Base-by-base conservation (phyloP, 1,140 invertebrate genomes). In the Drosophila lini region DNA sequence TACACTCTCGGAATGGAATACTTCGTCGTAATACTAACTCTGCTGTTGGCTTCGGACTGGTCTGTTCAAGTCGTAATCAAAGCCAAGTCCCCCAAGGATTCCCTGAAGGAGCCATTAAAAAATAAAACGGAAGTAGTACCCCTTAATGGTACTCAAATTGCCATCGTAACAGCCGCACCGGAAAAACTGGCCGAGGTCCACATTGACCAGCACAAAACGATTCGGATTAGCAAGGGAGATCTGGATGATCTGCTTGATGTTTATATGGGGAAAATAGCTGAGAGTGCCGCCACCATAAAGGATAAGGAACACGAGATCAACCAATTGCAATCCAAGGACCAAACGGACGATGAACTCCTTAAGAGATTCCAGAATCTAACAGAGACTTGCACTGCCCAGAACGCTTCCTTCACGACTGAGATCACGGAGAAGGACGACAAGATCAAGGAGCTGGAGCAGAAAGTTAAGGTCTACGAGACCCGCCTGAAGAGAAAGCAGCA, bases 131-230 rank as follows among this genome's bases (percentile, higher is more conserved):
- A 70, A 16, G 5, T 44, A 19, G 31, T 52, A 9, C 44, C 34
- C 3, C 5, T 19, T 16, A 73, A 76, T 44, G 38, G 0, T 5
- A 69, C 79, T n/a, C 60, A 31, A 31, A 45, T 36, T 11, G 38
- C 31, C 1, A 41, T n/a, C 44, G 44, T 44, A 0, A 62, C 78
- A 3, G 31, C 40, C 0, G 28, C 67, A 4, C 53, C 59, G 1
- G 70, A 67, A 22, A 85, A 82, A 22, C 41, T 88, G 16, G 80
- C 82, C 1, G 83, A 85, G 10, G 80, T 85, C n/a, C 83, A 85
- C 53, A 85, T 85, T 22, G 83, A 85, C n/a, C 79, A 74, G 4
- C 83, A 75, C 9, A 85, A 88, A 19, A 85, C 79, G 0, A 82
- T 85, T 13, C 59, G 82, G 13, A 85, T 85, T 3, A 85, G 69